phyloP scores from a whole-genome alignment of 2,888 invertebrate genomes.

The Drosophila algonquin region DNA sequence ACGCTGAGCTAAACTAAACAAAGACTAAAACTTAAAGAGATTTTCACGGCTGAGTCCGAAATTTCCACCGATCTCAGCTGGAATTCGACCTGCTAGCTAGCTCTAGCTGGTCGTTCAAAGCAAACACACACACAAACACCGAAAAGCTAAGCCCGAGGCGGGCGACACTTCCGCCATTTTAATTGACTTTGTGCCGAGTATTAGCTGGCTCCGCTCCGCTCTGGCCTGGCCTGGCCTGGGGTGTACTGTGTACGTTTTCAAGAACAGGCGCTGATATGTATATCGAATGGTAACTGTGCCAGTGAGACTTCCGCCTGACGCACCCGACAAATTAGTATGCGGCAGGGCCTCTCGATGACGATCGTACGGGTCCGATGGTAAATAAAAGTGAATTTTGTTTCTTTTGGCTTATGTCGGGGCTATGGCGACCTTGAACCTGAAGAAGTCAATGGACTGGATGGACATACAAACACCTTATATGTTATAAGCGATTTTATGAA shows the following conservation, averaged over 20 bases:
- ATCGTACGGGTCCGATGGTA: constrained; percentile 38
- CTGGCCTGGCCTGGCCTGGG: constrained; percentile 15
- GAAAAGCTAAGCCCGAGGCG: constrained; percentile 21
- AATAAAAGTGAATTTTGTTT: constrained; percentile 68
- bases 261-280: constrained; percentile 54
- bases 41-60: constrained; percentile 1
- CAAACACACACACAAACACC: neutral
- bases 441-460: constrained; percentile 69
- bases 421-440: constrained; percentile 75
- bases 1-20: constrained; percentile 13
- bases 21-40: neutral
- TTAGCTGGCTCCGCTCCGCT: constrained; percentile 1
- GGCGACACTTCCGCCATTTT: constrained; percentile 66
- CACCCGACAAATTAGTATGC: constrained; percentile 68
- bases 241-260: constrained; percentile 58
- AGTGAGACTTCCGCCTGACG: constrained; percentile 54
- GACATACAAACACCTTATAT: neutral
- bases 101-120: constrained; percentile 18
- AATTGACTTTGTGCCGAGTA: constrained; percentile 47
- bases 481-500: neutral
- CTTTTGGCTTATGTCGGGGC: neutral
- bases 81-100: neutral
- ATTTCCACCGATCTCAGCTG: constrained; percentile 1
- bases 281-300: constrained; percentile 59
- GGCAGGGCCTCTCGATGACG: constrained; percentile 39